Percentiles rank a stretch among this genome's conserved stretches.
phyloP scores from a whole-genome alignment of 2,797 vertebrate species.

The Peromyscus melanophrys region DNA sequence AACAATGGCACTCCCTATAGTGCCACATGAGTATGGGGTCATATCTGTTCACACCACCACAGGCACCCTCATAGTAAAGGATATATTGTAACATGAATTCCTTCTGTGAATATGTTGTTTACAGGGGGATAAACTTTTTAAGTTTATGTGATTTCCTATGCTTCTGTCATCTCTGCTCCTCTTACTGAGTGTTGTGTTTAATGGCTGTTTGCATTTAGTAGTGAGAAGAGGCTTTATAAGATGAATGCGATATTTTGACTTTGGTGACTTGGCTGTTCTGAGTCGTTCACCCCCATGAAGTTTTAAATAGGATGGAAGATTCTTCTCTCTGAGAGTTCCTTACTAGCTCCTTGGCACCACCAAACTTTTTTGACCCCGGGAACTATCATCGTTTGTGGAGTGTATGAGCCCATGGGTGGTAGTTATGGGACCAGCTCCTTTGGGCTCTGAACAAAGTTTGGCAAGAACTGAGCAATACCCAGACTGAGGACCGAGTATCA shows the following conservation, averaged over 20 bases:
- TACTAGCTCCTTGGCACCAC: background rate
- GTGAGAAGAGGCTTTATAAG: conserved; percentile 15
- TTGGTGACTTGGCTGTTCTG: background rate
- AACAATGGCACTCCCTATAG: background rate
- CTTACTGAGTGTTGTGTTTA: conserved; percentile 36
- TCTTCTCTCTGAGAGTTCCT: background rate
- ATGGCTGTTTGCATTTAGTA: background rate
- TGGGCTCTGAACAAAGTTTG: background rate
- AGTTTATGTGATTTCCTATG: conserved; percentile 33
- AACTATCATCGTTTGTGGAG: background rate
- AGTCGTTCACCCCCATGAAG: background rate
- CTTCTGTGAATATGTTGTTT: background rate
- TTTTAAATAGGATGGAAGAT: conserved; percentile 45
- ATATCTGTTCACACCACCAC: background rate
- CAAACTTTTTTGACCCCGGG: background rate
- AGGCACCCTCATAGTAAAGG: conserved; percentile 26
- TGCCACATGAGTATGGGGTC: background rate
- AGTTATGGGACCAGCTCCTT: background rate
- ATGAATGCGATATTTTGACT: background rate
- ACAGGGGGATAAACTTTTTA: conserved; percentile 40
- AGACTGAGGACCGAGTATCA: background rate
- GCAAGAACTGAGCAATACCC: background rate
- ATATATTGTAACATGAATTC: background rate
- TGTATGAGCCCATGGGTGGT: background rate
- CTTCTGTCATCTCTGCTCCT: background rate